Conservation (phyloP, 2,113 vertebrate species). For the Natator depressus region DNA sequence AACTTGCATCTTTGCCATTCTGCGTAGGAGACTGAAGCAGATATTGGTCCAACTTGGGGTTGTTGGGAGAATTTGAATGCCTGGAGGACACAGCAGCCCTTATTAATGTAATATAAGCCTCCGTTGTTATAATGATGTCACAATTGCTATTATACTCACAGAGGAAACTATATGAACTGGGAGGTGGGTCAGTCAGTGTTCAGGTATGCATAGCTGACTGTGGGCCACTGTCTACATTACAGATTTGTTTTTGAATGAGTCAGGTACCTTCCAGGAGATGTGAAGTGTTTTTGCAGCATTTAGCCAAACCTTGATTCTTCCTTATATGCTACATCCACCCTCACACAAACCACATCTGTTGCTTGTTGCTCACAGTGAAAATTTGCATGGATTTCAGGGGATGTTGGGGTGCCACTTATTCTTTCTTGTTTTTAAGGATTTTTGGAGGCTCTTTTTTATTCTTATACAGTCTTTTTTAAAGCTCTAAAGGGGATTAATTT, state of each 20-base stretch:
- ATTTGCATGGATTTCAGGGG: not conserved
- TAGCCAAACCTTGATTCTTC: not conserved
- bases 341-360: not conserved
- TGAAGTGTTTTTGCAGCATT: not conserved
- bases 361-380: not conserved
- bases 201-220: no score
- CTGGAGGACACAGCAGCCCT: fast-evolving
- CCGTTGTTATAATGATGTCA: not conserved
- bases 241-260: not conserved
- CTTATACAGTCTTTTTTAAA: not conserved
- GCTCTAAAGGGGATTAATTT: not conserved
- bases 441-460: not conserved
- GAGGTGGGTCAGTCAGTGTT: no score
- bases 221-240: fast-evolving
- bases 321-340: not conserved
- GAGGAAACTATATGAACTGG: not conserved
- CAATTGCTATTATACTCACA: fast-evolving
- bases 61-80: not conserved
- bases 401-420: not conserved
- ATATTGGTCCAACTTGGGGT: not conserved
- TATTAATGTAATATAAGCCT: not conserved
- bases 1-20: not conserved
- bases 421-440: not conserved
- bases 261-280: not conserved
- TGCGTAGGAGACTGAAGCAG: no score